Evolutionary conservation across 2,113 vertebrate species (phyloP).

Genomic region (Mastomys coucha): DNA sequence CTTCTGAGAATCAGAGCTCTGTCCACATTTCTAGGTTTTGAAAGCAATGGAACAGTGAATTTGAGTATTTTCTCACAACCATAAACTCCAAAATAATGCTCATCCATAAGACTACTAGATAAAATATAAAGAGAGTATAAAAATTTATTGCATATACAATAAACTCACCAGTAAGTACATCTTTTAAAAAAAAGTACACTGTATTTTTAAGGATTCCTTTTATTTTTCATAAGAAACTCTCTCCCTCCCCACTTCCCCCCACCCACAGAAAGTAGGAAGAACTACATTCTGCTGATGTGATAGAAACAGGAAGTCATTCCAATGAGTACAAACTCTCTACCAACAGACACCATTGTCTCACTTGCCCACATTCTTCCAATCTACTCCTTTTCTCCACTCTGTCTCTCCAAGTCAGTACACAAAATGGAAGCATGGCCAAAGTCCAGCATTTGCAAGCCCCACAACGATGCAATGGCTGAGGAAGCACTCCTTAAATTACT

Average conservation of each 20-base stretch:
- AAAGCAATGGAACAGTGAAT: background rate
- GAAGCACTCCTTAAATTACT: constrained; percentile 58
- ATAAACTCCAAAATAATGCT: constrained; percentile 27
- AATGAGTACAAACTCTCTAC: background rate
- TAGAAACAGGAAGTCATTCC: constrained; percentile 1
- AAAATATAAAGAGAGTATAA: background rate
- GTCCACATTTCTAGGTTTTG: background rate
- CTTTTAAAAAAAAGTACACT: constrained; percentile 1
- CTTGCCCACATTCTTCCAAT: background rate
- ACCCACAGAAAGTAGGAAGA: background rate
- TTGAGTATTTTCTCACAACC: constrained; percentile 30
- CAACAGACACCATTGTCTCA: background rate
- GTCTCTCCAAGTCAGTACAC: constrained; percentile 1
- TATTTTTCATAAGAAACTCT: background rate
- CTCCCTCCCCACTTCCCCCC: too few relatives aligned
- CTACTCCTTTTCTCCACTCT: background rate
- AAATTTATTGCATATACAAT: background rate
- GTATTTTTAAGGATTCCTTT: background rate
- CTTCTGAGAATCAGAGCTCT: background rate
- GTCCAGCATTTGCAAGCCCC: background rate
- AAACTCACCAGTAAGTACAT: background rate
- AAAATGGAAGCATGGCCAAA: background rate
- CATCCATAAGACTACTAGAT: background rate
- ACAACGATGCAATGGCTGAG: constrained; percentile 53
- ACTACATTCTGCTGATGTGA: constrained; percentile 30